These are phyloP conservation scores for Cinara cedri DNA, from an alignment of 2,888 invertebrate species.

Conservation along the genomic window DNA sequence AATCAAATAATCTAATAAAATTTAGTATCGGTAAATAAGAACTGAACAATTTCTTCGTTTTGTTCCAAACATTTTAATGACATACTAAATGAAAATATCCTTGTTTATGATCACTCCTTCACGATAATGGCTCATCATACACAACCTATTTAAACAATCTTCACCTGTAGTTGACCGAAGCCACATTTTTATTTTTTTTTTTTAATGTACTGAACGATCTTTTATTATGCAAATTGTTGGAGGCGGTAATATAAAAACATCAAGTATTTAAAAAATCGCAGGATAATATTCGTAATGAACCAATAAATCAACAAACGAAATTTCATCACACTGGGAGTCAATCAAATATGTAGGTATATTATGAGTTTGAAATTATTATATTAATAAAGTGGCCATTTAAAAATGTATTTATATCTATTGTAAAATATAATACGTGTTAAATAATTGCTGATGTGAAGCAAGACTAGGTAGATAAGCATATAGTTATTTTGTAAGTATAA, in stretches of 20 bases:
- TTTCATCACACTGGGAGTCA: neutral
- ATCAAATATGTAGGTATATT: neutral
- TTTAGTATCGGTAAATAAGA: neutral
- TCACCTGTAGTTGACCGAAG: neutral
- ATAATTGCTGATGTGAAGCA: too few relatives aligned
- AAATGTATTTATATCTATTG: too few relatives aligned
- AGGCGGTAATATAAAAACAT: neutral
- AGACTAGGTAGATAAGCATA: too few relatives aligned
- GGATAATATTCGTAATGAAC: conserved; percentile 11
- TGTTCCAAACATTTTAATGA: neutral
- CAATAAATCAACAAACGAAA: conserved; percentile 6
- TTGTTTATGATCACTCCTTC: neutral
- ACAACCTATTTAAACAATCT: conserved; percentile 11
- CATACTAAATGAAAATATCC: neutral
- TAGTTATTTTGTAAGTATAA: too few relatives aligned
- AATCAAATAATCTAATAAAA: too few relatives aligned
- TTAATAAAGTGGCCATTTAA: too few relatives aligned
- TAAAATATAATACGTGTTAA: too few relatives aligned
- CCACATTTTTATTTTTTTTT: neutral
- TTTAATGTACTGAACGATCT: conserved; percentile 14
- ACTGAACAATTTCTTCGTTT: conserved; percentile 5
- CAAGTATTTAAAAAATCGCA: neutral
- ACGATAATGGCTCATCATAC: neutral
- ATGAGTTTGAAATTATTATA: too few relatives aligned
- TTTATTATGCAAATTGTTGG: neutral